These are phyloP conservation scores for Smutsia temminckii DNA, from an alignment of 2,797 vertebrate genomes.

Conservation along the genomic window DNA sequence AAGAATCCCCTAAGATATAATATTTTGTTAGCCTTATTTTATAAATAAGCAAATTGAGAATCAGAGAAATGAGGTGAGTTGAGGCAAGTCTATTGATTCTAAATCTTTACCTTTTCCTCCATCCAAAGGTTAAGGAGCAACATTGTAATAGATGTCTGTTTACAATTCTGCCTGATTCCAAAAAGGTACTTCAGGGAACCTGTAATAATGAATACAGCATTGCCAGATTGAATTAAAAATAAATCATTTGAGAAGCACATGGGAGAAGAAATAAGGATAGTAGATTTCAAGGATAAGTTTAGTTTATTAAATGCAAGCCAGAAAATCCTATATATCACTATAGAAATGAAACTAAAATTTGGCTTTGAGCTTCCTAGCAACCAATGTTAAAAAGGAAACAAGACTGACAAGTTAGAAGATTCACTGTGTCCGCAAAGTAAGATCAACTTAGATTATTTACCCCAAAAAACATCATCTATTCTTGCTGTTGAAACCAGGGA, in stretches of 20 bases:
- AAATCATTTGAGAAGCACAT: conserved; percentile 28
- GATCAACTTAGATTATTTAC: neutral
- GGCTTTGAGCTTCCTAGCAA: neutral
- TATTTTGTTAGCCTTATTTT: neutral
- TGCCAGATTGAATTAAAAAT: conserved; percentile 19
- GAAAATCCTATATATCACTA: neutral
- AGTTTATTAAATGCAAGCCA: conserved; percentile 2
- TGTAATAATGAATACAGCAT: neutral
- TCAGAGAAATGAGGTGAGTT: conserved; percentile 32
- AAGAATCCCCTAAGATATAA: neutral
- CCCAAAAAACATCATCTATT: neutral
- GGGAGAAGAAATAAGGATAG: neutral
- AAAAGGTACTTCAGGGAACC: neutral
- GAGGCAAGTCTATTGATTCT: neutral
- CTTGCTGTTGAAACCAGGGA: neutral
- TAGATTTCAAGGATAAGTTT: neutral
- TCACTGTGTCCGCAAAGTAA: neutral
- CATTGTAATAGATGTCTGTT: neutral
- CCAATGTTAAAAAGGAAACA: conserved; percentile 17
- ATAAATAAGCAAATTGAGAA: neutral
- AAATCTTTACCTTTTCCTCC: neutral
- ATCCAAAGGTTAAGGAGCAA: neutral
- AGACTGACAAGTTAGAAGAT: neutral
- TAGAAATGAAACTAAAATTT: conserved; percentile 9
- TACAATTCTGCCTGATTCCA: neutral